A percentile compares a stretch with the other conserved stretches of the same genome.
These are phyloP conservation scores for Limnephilus lunatus DNA, from an alignment of 2,888 invertebrate genomes.

Conservation along the genomic window DNA sequence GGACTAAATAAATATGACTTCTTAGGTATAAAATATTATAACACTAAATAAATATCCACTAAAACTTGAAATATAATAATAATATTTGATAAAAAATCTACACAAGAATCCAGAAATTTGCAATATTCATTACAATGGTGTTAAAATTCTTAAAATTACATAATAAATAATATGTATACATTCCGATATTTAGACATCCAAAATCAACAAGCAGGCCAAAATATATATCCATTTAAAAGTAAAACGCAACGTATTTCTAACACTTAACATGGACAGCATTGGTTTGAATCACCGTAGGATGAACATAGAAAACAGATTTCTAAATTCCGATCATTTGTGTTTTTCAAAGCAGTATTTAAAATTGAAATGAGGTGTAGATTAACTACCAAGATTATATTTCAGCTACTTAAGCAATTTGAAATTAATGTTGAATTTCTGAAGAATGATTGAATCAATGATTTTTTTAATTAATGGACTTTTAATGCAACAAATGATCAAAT, in stretches of 20 bases:
- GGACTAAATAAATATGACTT: constrained; percentile 47
- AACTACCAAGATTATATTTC: not conserved
- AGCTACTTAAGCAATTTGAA: too few relatives aligned
- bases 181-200: not conserved
- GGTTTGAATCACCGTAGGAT: not conserved
- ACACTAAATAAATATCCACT: constrained; percentile 34
- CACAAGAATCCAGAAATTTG: constrained; percentile 26
- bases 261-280: not conserved
- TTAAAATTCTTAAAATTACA: constrained; percentile 35
- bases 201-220: not conserved
- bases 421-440: not conserved
- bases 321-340: not conserved
- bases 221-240: not conserved
- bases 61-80: constrained; percentile 42
- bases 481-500: not conserved
- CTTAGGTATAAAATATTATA: constrained; percentile 41
- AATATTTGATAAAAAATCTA: constrained; percentile 43
- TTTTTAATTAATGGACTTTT: not conserved
- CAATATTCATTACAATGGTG: constrained; percentile 21
- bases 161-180: constrained; percentile 34
- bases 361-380: not conserved
- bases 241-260: not conserved
- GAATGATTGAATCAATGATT: not conserved
- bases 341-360: not conserved
- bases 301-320: not conserved